Evolutionary conservation across 2,888 invertebrate genomes (phyloP).

Genomic region (Nomada fabriciana): DNA sequence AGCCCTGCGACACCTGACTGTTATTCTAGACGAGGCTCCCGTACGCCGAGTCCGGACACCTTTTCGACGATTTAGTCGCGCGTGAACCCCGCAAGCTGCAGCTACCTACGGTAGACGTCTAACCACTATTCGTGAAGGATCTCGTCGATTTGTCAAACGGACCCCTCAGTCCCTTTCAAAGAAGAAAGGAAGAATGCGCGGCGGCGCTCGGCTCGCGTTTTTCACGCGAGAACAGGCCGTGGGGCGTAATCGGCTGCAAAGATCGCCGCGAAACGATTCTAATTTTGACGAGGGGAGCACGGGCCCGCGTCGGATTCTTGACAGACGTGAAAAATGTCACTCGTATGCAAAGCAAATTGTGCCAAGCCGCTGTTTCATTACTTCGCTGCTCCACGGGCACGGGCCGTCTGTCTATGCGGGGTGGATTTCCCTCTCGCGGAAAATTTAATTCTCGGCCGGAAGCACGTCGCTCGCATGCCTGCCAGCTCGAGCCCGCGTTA

Average conservation of each 20-base stretch:
- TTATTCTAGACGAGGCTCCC: neutral
- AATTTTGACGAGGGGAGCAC: conserved; percentile 36
- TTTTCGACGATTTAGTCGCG: conserved; percentile 15
- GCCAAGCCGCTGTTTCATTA: conserved; percentile 73
- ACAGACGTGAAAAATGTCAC: conserved; percentile 76
- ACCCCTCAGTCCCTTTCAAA: neutral
- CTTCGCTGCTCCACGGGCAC: conserved; percentile 49
- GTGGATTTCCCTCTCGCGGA: conserved; percentile 51
- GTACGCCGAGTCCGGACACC: neutral
- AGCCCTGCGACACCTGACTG: conserved; percentile 25
- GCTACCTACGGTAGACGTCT: neutral
- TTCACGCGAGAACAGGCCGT: neutral
- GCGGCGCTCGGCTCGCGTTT: neutral
- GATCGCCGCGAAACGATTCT: conserved; percentile 28
- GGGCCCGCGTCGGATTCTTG: conserved; percentile 39
- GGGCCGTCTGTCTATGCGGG: conserved; percentile 7
- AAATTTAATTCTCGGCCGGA: conserved; percentile 73
- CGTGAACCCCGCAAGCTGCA: neutral
- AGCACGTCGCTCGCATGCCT: conserved; percentile 57
- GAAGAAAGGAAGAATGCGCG: neutral
- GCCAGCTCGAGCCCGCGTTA: conserved; percentile 2
- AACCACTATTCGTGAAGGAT: conserved; percentile 2
- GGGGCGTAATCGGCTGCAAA: conserved; percentile 16
- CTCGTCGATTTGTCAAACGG: conserved; percentile 20
- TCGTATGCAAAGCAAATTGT: conserved; percentile 76